phyloP scores from a whole-genome alignment of 2,888 invertebrate species.

The Xestia c-nigrum region DNA sequence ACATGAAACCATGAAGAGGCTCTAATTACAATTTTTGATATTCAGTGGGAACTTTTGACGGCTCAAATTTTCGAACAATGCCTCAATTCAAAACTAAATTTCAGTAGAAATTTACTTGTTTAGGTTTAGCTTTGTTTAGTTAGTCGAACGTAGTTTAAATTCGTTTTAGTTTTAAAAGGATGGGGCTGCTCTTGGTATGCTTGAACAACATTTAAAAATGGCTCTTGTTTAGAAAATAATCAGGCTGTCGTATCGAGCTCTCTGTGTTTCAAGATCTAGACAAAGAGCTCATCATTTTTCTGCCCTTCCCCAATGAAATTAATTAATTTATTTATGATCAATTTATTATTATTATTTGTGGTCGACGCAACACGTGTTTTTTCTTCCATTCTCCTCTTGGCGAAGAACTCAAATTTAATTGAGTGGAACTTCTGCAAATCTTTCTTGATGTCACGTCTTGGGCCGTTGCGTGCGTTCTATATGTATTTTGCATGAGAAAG shows the following conservation, averaged over 20 bases:
- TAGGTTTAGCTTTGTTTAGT: background rate
- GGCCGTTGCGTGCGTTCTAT: slow-evolving; percentile 65
- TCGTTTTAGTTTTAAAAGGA: background rate
- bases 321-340: no score
- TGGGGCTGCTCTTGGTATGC: background rate
- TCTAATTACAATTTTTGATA: background rate
- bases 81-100: background rate
- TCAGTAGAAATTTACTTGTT: background rate
- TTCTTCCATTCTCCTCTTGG: background rate
- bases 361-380: no score
- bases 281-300: background rate
- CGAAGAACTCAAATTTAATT: background rate
- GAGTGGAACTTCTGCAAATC: slow-evolving; percentile 31
- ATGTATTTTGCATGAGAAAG: slow-evolving; percentile 70
- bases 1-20: background rate
- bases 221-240: background rate
- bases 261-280: background rate
- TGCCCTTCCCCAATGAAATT: no score
- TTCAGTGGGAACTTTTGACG: background rate
- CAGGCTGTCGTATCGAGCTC: background rate
- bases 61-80: background rate
- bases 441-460: slow-evolving; percentile 23
- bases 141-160: background rate
- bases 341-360: no score
- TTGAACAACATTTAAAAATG: background rate